phyloP scores from a whole-genome alignment of 2,113 vertebrate genomes.

The Tragelaphus scriptus region DNA sequence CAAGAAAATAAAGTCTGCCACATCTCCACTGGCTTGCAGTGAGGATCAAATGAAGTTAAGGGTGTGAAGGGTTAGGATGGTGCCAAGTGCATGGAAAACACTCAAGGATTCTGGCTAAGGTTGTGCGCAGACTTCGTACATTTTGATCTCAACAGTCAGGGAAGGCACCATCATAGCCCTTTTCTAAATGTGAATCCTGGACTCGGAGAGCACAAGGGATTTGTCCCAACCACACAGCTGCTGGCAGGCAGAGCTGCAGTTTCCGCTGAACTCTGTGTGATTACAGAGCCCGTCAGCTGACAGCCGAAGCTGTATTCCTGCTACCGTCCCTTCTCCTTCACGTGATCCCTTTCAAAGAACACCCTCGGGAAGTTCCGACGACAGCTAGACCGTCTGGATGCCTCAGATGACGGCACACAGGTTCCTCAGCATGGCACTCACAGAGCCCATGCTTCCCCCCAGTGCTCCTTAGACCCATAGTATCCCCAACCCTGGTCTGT shows the following conservation, averaged over 20 bases:
- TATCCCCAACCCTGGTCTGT: not conserved
- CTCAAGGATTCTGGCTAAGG: no score
- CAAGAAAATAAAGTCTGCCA: not conserved
- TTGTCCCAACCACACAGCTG: not conserved
- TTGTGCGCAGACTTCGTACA: no score
- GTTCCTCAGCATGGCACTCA: not conserved
- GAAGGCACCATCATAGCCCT: not conserved
- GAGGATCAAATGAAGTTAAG: not conserved
- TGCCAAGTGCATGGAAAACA: not conserved
- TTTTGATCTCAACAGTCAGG: not conserved
- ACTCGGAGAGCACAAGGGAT: not conserved
- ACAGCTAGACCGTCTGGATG: not conserved
- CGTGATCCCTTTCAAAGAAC: not conserved
- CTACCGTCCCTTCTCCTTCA: not conserved
- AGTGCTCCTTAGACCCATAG: rapidly evolving
- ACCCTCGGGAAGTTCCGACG: not conserved
- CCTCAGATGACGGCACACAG: not conserved
- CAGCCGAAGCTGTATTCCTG: no score
- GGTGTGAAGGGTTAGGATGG: not conserved
- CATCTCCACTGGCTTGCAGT: not conserved
- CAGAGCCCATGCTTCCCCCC: not conserved
- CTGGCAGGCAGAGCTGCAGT: not conserved
- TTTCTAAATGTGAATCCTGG: not conserved
- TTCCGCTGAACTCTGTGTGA: not conserved
- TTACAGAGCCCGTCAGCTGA: not conserved